Evolutionary conservation across 2,888 invertebrate genomes (phyloP), one percentile per base, ranked within the genome.

Genomic region (Chymomyza caudatula): DNA sequence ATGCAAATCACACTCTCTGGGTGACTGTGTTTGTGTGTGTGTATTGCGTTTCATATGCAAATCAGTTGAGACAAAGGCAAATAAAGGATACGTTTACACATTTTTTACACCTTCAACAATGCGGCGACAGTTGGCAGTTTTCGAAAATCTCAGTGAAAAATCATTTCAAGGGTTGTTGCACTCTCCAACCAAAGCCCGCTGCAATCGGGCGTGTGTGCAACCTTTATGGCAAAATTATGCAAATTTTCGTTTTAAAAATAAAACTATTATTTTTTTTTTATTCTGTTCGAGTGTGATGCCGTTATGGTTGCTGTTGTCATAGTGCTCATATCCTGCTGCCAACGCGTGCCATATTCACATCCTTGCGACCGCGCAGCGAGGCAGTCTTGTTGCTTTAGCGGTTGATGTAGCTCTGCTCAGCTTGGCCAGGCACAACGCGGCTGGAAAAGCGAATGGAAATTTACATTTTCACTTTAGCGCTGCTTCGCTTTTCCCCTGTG

Each of bases 11-110:
- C 13, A 1, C 2, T 8, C 20, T 43, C n/a, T 8, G 23, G 19
- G 17, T 37, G 13, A 57, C 6, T 13, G 6, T 53, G 47, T 20
- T 55, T n/a, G 17, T 25, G 22, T n/a, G 15, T 19, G 66, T 73
- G 69, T 72, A 67, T 69, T 81, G 65, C 70, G 71, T 78, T 87
- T 86, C 85, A 86, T 79, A 87, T 86, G 86, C 85, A 87, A 86
- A 86, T 87, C 68, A 71, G 71, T 60, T 20, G 44, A 59, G 42
- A 70, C 64, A 66, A 63, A 67, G 61, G 63, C 64, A 72, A 73
- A 75, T 65, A 73, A 75, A 77, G 78, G 71, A 86, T 80, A 75
- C 80, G 77, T 80, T 83, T 78, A 78, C 79, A 76, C 75, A 73
- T 76, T 83, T 83, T 80, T 85, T 84, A 86, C 86, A 87, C 86